Percentiles rank a stretch among this genome's conserved stretches.
phyloP scores from a whole-genome alignment of 2,888 invertebrate species.

The Agrochola macilenta region DNA sequence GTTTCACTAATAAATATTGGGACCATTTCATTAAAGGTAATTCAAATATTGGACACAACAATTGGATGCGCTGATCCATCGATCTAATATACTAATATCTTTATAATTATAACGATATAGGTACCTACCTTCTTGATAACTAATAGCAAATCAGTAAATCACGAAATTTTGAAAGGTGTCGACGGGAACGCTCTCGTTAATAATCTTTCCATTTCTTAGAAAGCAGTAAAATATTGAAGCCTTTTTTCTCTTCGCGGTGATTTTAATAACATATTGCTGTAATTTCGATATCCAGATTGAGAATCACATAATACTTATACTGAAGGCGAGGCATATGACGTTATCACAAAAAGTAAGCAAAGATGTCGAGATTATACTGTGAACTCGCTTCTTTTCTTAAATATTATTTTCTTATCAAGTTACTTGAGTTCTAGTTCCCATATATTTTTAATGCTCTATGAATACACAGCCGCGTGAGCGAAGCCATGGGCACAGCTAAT shows the following conservation, averaged over 20 bases:
- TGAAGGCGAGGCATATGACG: background rate
- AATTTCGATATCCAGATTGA: background rate
- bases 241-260: background rate
- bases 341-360: background rate
- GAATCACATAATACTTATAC: background rate
- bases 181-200: no score
- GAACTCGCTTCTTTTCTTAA: no score
- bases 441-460: no score
- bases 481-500: background rate
- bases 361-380: no score
- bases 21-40: background rate
- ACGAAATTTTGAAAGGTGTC: background rate
- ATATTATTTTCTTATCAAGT: no score
- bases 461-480: background rate
- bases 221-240: background rate
- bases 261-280: background rate
- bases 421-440: no score
- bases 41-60: background rate
- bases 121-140: background rate
- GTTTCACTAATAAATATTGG: slow-evolving; percentile 11
- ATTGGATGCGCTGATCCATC: no score
- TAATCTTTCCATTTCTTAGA: background rate
- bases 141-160: background rate
- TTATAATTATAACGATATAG: background rate
- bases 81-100: background rate